These are phyloP conservation scores for Syritta pipiens DNA, from an alignment of 2,888 invertebrate species.

Conservation along the genomic window DNA sequence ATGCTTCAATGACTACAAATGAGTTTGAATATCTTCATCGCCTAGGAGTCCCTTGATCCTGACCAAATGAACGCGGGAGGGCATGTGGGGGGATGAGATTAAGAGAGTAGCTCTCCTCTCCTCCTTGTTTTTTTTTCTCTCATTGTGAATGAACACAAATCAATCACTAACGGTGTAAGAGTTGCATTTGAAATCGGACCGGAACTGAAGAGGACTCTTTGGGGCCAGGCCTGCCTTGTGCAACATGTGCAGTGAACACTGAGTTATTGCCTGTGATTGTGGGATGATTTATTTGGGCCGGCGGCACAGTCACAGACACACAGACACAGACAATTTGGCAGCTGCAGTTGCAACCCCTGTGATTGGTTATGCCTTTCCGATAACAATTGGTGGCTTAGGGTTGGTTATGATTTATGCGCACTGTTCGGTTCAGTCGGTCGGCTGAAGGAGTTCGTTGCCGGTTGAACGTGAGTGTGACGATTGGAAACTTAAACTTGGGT, in stretches of 20 bases:
- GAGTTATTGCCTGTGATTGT: conserved; percentile 47
- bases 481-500: too few relatives aligned
- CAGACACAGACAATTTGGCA: conserved; percentile 34
- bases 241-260: conserved; percentile 54
- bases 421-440: neutral
- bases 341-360: conserved; percentile 23
- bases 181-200: neutral
- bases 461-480: too few relatives aligned
- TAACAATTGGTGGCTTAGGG: conserved; percentile 25
- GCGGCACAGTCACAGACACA: too few relatives aligned
- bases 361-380: conserved; percentile 49
- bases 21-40: conserved; percentile 50
- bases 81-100: too few relatives aligned
- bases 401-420: conserved; percentile 34
- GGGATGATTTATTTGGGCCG: neutral
- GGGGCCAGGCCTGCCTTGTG: conserved; percentile 15
- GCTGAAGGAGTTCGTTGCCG: too few relatives aligned
- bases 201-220: neutral
- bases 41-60: neutral
- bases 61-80: too few relatives aligned
- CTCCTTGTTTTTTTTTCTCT: conserved; percentile 26
- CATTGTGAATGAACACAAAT: too few relatives aligned
- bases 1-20: conserved; percentile 66
- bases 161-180: conserved; percentile 24
- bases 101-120: too few relatives aligned